phyloP scores from a whole-genome alignment of 23 tunicate genomes.

The Ascidia mentula region DNA sequence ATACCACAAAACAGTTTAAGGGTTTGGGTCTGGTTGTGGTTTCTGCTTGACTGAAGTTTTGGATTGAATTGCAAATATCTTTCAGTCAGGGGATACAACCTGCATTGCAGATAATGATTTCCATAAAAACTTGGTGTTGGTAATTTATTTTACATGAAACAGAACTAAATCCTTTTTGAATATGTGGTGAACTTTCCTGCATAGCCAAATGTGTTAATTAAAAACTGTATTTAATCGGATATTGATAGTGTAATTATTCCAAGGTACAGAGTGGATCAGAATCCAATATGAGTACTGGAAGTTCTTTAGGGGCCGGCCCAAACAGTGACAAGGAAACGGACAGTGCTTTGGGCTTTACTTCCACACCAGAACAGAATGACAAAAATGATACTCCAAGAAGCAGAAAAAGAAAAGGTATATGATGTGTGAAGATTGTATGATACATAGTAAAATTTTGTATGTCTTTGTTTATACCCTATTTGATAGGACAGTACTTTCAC shows the following conservation, averaged over 20 bases:
- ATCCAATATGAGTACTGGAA: slow-evolving; percentile 82
- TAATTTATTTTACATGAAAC: too few relatives aligned
- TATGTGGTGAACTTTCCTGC: too few relatives aligned
- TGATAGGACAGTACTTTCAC: background rate
- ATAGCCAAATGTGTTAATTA: too few relatives aligned
- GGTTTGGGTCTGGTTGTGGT: too few relatives aligned
- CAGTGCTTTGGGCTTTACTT: slow-evolving; percentile 65
- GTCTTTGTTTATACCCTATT: background rate
- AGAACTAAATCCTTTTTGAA: too few relatives aligned
- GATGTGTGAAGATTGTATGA: background rate
- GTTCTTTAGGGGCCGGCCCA: slow-evolving; percentile 44
- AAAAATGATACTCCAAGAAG: slow-evolving; percentile 34
- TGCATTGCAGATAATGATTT: too few relatives aligned
- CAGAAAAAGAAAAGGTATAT: slow-evolving; percentile 75
- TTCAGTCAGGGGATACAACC: too few relatives aligned
- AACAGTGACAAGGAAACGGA: slow-evolving; percentile 79
- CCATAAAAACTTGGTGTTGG: too few relatives aligned
- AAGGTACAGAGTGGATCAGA: slow-evolving; percentile 86
- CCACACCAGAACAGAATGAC: slow-evolving; percentile 62
- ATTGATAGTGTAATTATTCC: background rate
- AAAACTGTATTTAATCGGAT: too few relatives aligned
- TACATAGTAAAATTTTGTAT: background rate
- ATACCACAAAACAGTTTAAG: too few relatives aligned
- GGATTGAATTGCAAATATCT: too few relatives aligned
- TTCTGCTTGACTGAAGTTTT: too few relatives aligned